A percentile compares a stretch with the other conserved stretches of the same genome.
phyloP scores from a whole-genome alignment of 2,888 invertebrate species.

The Hypselothyrea guttata region DNA sequence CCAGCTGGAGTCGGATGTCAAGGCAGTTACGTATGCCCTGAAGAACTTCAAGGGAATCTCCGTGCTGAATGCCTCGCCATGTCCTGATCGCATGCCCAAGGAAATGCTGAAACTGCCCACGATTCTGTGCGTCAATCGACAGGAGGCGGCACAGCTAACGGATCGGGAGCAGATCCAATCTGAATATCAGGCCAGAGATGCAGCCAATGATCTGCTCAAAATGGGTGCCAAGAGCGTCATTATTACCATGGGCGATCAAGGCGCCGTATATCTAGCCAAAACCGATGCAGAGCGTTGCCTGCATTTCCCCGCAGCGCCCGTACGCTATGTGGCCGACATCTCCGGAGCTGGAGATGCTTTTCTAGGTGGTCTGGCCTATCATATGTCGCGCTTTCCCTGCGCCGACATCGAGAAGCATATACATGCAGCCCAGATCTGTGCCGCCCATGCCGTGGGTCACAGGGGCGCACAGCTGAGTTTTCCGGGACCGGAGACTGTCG shows the following conservation, averaged over 20 bases:
- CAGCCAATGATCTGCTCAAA: constrained; percentile 85
- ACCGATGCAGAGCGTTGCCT: constrained; percentile 81
- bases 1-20: constrained; percentile 92
- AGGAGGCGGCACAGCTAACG: constrained; percentile 89
- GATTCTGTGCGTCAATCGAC: constrained; percentile 96
- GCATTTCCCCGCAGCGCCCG: constrained; percentile 86
- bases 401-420: constrained; percentile 87
- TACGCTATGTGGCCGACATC: constrained; percentile 89
- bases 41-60: constrained; percentile 86
- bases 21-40: constrained; percentile 87
- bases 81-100: constrained; percentile 84
- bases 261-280: constrained; percentile 86
- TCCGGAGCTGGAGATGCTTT: constrained; percentile 96
- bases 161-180: constrained; percentile 69
- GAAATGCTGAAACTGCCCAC: constrained; percentile 86
- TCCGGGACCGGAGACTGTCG: constrained; percentile 20
- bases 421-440: constrained; percentile 89
- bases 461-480: constrained; percentile 52
- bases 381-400: constrained; percentile 85
- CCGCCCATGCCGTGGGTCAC: constrained; percentile 88
- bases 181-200: constrained; percentile 85
- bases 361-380: constrained; percentile 93
- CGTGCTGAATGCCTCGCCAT: constrained; percentile 96
- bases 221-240: constrained; percentile 90
- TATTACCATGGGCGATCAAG: constrained; percentile 91